A percentile compares a stretch with the other conserved stretches of the same genome.
phyloP scores from a whole-genome alignment of 2,888 invertebrate species.

The Metopia argyrocephala region DNA sequence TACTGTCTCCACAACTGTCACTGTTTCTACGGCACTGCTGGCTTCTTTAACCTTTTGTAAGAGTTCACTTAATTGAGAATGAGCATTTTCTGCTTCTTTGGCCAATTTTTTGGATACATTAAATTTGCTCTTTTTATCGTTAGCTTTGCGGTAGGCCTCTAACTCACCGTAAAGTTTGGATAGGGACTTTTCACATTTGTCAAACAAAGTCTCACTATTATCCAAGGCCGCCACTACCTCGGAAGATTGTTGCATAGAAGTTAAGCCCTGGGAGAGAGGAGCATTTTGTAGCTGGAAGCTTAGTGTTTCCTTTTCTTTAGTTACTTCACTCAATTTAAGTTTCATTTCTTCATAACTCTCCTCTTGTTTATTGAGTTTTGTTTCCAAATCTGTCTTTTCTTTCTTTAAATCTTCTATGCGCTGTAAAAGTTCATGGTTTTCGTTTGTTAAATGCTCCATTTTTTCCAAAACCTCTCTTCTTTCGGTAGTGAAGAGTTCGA shows the following conservation, averaged over 20 bases:
- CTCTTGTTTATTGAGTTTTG: constrained; percentile 70
- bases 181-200: constrained; percentile 75
- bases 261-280: constrained; percentile 73
- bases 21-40: constrained; percentile 73
- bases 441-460: constrained; percentile 82
- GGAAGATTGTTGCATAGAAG: constrained; percentile 74
- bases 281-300: constrained; percentile 70
- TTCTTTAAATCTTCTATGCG: constrained; percentile 80
- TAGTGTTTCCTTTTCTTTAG: constrained; percentile 78
- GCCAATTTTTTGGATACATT: constrained; percentile 76
- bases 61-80: constrained; percentile 73
- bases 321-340: constrained; percentile 76
- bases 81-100: constrained; percentile 76
- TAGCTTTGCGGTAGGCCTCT: constrained; percentile 76
- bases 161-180: constrained; percentile 74
- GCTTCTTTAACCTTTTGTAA: constrained; percentile 75
- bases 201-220: constrained; percentile 70
- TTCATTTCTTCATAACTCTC: constrained; percentile 67
- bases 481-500: constrained; percentile 85
- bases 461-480: constrained; percentile 85
- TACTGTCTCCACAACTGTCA: constrained; percentile 73
- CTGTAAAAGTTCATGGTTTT: constrained; percentile 81
- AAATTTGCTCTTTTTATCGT: constrained; percentile 76
- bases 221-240: constrained; percentile 73
- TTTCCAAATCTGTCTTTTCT: constrained; percentile 79